A percentile compares a stretch with the other conserved stretches of the same genome.
phyloP scores from a whole-genome alignment of 2,113 vertebrate species.

The Synodontis membranacea region DNA sequence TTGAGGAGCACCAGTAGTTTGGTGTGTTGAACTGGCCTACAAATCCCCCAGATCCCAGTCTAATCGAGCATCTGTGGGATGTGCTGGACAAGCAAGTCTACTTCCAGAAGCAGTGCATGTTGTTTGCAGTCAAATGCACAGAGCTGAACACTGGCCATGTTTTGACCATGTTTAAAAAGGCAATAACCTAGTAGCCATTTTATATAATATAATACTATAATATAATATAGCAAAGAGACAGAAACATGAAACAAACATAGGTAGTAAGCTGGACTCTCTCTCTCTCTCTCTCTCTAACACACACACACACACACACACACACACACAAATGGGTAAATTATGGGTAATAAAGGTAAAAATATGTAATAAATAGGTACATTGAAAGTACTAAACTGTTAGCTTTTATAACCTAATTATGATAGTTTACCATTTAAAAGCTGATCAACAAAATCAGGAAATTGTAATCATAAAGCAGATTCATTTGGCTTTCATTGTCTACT shows the following conservation, averaged over 20 bases:
- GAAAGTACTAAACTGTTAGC: not conserved
- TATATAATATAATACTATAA: not conserved
- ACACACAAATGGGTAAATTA: too few species aligned
- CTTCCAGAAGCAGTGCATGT: too few species aligned
- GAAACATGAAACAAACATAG: not conserved
- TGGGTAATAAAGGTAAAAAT: too few species aligned
- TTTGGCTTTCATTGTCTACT: too few species aligned
- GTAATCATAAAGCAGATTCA: not conserved
- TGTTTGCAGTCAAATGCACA: not conserved
- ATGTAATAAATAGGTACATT: not conserved
- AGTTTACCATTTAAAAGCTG: not conserved
- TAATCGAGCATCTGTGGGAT: too few species aligned
- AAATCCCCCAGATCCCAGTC: too few species aligned
- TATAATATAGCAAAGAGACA: not conserved
- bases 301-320: too few species aligned
- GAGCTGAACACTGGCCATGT: not conserved
- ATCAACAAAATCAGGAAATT: not conserved
- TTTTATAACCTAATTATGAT: not conserved
- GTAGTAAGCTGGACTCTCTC: too few species aligned
- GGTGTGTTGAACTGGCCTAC: too few species aligned
- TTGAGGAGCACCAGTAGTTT: too few species aligned
- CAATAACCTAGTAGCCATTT: not conserved
- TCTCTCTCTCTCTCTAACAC: too few species aligned
- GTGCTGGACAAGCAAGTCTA: too few species aligned
- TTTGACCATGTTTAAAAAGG: not conserved